Conservation (phyloP, 2,888 invertebrate genomes). For the Brassicogethes aeneus region DNA sequence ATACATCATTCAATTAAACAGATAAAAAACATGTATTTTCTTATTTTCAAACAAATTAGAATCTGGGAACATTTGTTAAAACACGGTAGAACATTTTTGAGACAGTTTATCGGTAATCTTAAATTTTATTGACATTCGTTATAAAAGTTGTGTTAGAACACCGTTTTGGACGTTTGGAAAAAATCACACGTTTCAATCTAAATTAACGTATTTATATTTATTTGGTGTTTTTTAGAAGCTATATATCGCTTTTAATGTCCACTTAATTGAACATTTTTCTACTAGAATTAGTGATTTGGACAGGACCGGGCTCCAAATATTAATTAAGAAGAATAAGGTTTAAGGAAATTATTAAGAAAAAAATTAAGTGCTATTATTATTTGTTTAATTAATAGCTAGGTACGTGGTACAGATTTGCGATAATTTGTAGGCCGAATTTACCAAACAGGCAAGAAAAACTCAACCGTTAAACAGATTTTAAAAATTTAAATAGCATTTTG, state of each 20-base stretch:
- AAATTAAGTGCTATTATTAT: no score
- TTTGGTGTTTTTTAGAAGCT: background rate
- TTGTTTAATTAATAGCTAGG: no score
- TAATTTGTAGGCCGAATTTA: no score
- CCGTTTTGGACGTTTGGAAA: background rate
- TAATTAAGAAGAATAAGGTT: no score
- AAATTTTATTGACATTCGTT: background rate
- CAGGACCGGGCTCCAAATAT: no score
- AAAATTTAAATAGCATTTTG: no score
- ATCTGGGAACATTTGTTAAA: background rate
- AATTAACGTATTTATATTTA: background rate
- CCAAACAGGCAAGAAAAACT: no score
- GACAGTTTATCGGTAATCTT: background rate
- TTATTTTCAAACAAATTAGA: background rate
- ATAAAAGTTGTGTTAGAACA: background rate
- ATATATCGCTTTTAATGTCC: background rate
- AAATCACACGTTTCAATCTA: background rate
- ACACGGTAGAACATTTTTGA: background rate
- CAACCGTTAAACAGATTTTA: no score
- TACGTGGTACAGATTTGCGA: no score
- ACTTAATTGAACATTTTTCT: background rate
- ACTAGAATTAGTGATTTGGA: background rate
- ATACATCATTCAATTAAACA: no score
- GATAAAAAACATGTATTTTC: no score
- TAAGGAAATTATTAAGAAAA: no score